Evolutionary conservation across 2,113 vertebrate species (phyloP), one percentile per base, ranked within the genome.

Genomic region (Colius striatus): DNA sequence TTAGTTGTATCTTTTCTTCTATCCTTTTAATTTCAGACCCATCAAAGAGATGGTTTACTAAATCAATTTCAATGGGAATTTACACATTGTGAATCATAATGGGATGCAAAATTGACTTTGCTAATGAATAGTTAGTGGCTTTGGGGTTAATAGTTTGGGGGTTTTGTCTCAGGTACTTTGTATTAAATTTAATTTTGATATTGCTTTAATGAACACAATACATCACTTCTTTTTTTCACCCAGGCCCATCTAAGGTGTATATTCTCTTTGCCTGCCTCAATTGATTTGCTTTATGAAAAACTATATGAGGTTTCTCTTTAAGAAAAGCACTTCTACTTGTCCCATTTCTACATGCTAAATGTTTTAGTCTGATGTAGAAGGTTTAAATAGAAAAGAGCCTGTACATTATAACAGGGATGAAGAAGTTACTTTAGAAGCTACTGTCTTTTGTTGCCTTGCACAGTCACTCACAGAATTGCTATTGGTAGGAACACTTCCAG

Each of bases 41-140:
- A 95, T 98, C 96, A 96, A 96, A 98, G 94, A 94, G 93, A 95
- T 94, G 95, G 98, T 98, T 98, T 98, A 95, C 97, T 97, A 97
- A 98, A 98, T 98, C 97, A 97, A 97, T 98, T 98, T 98, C 98
- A 97, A 95, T 97, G 97, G 96, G 97, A 98, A 97, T 97, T 97
- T 97, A 95, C 97, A 96, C 96, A 97, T 97, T 97, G 95, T 95
- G 97, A 98, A 97, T 97, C 97, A 97, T 98, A 98, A 98, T 98
- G 97, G 97, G 80, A 98, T 97, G 96, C 95, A 98, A 97, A 98
- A 97, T 97, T 97, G 98, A 97, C 96, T 98, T 96, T 93, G 96
- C 95, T 98, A 97, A 98, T 98, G 97, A 98, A 97, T 97, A 97
- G 97, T 97, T 95, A 97, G 97, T 97, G 89, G 95, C 97, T 97